Base-by-base conservation (phyloP, 2,888 invertebrate genomes). In the Hyalella azteca region DNA sequence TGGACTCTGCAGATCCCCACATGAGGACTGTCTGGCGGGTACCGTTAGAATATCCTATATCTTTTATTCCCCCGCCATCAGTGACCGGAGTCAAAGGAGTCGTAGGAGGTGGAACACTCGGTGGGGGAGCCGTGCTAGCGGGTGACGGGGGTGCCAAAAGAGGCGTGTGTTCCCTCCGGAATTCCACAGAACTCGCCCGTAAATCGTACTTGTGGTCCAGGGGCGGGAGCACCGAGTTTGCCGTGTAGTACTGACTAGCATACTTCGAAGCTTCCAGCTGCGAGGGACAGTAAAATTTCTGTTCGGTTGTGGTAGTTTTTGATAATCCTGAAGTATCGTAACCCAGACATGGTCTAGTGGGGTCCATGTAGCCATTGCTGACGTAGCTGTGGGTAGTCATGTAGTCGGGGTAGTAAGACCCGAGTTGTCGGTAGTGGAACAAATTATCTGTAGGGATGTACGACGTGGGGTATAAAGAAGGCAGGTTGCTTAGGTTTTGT, bases 11-110 rank as follows among this genome's bases (percentile, higher is more conserved):
- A 0, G 83, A 86, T 11, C 95, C 96, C 96, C 96, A 96, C 96
- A 96, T 96, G 60, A 96, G 91, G 78, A 96, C 96, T 15, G 96
- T 96, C 88, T 96, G 96, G 66, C 96, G 90, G 85, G 92, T 90
- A 86, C 92, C 92, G 79, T 91, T 89, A 19, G 85, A 75, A 85
- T 78, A 86, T 85, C 79, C 86, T 86, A 15, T 82, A 36, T 82
- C 83, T 66, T 83, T 79, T 50, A 78, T 54, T 5, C 79, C 81
- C 29, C 81, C 82, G 22, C 82, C 79, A 26, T 32, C 66, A 7
- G 32, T 48, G 15, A 40, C 60, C 48, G 48, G 50, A 26, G 66
- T 36, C 19, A 78, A n/a, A 60, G 80, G 75, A 9, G 81, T 80
- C n/a, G 81, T 78, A 39, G 79, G 39, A 41, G 78, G 49, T 22